Evolutionary conservation across 2,113 vertebrate genomes (phyloP).

Genomic region (Oxyura jamaicensis): DNA sequence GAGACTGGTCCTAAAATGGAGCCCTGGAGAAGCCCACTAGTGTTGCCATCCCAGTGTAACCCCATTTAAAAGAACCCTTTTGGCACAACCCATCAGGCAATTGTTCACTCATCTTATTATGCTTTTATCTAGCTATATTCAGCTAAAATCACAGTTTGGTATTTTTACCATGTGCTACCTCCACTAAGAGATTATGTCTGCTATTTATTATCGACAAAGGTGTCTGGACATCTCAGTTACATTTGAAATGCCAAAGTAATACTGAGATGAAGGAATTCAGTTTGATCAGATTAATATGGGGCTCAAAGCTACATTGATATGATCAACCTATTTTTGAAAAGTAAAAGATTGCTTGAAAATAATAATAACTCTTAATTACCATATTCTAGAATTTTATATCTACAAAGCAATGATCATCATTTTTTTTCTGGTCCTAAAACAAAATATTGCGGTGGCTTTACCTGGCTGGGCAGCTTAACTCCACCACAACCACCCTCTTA

Average conservation of each 20-base stretch:
- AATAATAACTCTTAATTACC: background rate
- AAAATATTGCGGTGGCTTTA: background rate
- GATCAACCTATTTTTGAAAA: background rate
- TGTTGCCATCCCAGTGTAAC: too few species aligned
- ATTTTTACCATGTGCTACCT: background rate
- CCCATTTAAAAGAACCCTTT: too few species aligned
- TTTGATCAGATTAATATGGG: background rate
- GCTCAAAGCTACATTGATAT: background rate
- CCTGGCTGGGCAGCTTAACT: too few species aligned
- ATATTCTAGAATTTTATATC: background rate
- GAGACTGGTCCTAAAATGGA: too few species aligned
- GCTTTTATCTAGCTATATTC: too few species aligned
- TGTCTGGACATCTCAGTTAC: background rate
- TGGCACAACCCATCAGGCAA: too few species aligned
- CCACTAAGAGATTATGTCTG: background rate
- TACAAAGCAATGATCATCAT: background rate
- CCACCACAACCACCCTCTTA: too few species aligned
- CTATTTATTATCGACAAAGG: background rate
- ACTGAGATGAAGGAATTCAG: background rate
- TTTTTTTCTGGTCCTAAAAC: background rate
- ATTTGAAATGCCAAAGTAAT: background rate
- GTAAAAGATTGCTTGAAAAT: background rate
- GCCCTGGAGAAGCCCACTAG: too few species aligned
- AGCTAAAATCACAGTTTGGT: background rate
- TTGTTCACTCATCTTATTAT: too few species aligned